A percentile compares a stretch with the other conserved stretches of the same genome.
phyloP scores from a whole-genome alignment of 2,888 invertebrate species.

The Torymus aiolomorphi region DNA sequence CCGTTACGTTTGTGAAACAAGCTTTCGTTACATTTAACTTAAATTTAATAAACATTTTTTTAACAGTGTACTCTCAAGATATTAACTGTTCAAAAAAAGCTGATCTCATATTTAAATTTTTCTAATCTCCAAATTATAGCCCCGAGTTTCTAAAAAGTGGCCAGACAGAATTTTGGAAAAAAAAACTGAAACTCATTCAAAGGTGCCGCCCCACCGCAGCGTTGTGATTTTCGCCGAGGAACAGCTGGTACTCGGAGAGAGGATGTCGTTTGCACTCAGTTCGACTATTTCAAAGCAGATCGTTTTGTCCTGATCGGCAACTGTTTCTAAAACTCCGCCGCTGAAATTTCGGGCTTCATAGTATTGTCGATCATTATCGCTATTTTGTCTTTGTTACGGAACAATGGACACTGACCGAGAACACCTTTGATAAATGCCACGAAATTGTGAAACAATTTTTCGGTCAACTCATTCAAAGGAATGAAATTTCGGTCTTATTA shows the following conservation, averaged over 20 bases:
- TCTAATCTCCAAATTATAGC: constrained; percentile 33
- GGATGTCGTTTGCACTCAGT: constrained; percentile 10
- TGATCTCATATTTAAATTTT: constrained; percentile 1
- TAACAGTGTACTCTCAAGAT: too few relatives aligned
- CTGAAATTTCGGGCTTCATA: background rate
- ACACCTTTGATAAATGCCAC: too few relatives aligned
- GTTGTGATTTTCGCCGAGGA: constrained; percentile 41
- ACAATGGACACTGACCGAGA: too few relatives aligned
- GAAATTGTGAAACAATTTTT: too few relatives aligned
- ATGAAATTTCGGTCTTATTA: too few relatives aligned
- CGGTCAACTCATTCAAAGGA: too few relatives aligned
- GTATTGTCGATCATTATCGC: background rate
- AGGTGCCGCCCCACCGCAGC: constrained; percentile 20
- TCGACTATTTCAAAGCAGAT: constrained; percentile 19
- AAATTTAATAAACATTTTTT: too few relatives aligned
- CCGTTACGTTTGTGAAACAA: too few relatives aligned
- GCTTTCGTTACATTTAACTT: too few relatives aligned
- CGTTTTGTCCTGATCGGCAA: constrained; percentile 1
- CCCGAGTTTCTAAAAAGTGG: background rate
- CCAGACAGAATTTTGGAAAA: background rate
- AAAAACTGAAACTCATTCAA: constrained; percentile 25
- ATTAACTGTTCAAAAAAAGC: background rate
- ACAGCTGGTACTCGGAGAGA: constrained; percentile 36
- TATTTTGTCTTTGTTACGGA: background rate
- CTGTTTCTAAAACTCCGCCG: background rate